These are phyloP conservation scores for Acrossocheilus fasciatus DNA, from an alignment of 2,797 vertebrate species.

Conservation along the genomic window DNA sequence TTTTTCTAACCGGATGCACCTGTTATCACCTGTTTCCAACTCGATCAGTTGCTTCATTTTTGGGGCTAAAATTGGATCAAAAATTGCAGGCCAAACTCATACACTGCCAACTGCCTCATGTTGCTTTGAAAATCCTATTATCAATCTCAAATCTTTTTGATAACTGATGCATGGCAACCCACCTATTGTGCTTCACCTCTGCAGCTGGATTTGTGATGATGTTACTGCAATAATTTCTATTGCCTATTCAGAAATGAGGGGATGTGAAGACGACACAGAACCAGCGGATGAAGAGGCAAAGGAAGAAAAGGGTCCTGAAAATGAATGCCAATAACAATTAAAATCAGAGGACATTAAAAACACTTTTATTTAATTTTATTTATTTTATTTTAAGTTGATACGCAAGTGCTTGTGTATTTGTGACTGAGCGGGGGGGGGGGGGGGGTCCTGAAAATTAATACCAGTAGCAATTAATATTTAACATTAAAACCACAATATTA, in stretches of 20 bases:
- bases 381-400: background rate
- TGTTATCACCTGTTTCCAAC: background rate
- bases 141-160: background rate
- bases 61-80: background rate
- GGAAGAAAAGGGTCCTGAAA: too few species aligned
- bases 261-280: background rate
- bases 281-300: background rate
- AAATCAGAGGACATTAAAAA: too few species aligned
- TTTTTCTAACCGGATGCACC: background rate
- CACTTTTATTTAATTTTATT: too few species aligned
- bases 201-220: background rate
- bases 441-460: background rate
- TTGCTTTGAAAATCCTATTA: slow-evolving; percentile 1
- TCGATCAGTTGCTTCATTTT: slow-evolving; percentile 12
- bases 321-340: too few species aligned
- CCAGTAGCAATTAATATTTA: background rate
- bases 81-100: background rate
- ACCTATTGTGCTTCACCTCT: background rate
- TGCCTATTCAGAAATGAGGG: background rate
- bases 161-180: slow-evolving; percentile 2
- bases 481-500: background rate
- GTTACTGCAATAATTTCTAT: background rate
- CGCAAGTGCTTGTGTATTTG: background rate
- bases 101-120: background rate
- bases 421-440: background rate